These are phyloP conservation scores for Amblyopsis hoosieri DNA, from an alignment of 2,797 vertebrate genomes.

Conservation along the genomic window DNA sequence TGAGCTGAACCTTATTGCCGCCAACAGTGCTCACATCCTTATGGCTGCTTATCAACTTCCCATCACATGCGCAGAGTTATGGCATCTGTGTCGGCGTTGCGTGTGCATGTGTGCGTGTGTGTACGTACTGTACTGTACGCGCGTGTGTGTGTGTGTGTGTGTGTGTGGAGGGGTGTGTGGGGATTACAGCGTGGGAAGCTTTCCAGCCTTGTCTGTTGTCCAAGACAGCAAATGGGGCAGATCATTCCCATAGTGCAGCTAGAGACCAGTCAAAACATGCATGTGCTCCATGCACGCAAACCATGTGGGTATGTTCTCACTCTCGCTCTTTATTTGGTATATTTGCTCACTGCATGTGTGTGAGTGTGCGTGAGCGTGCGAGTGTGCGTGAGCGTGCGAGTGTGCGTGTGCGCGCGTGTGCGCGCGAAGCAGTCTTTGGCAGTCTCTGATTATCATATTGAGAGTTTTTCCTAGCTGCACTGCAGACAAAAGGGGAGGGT, in stretches of 20 bases:
- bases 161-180: not conserved
- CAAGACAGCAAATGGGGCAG: constrained; percentile 15
- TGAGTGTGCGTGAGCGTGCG: constrained; percentile 23
- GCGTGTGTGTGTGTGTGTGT: constrained; percentile 14
- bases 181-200: not conserved
- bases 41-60: constrained; percentile 67
- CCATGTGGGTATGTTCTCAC: not conserved
- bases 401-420: not conserved
- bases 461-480: constrained; percentile 67
- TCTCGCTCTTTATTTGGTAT: not conserved
- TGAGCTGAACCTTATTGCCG: constrained; percentile 64
- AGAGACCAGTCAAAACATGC: too few relatives aligned
- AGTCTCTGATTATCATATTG: constrained; percentile 70
- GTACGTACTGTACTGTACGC: not conserved
- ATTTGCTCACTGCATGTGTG: constrained; percentile 1
- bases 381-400: constrained; percentile 4
- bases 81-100: constrained; percentile 22
- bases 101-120: constrained; percentile 7
- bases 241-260: constrained; percentile 9
- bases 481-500: constrained; percentile 52
- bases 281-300: too few relatives aligned
- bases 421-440: constrained; percentile 41
- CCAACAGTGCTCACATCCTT: constrained; percentile 62
- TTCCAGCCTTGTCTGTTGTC: constrained; percentile 1
- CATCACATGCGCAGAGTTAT: constrained; percentile 58